Conservation (phyloP, 2,888 invertebrate genomes). For the Plebejus argus region DNA sequence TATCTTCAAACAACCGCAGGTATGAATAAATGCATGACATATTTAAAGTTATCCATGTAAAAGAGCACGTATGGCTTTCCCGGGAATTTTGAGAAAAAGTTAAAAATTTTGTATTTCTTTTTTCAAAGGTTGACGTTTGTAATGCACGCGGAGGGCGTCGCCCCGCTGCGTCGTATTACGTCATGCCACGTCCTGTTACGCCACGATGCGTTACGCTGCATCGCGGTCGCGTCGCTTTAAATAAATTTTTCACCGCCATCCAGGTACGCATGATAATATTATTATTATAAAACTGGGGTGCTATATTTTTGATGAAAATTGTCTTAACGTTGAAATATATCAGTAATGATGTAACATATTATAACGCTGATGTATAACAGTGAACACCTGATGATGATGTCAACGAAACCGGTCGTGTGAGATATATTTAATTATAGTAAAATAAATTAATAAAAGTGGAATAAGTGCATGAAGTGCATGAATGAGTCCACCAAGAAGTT, state of each 20-base stretch:
- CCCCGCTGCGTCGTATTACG: not conserved
- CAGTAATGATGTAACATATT: no score
- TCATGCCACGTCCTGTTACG: not conserved
- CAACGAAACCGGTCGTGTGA: no score
- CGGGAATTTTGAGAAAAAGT: slow-evolving; percentile 6
- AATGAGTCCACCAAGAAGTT: no score
- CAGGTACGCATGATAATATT: no score
- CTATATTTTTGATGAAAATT: no score
- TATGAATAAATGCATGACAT: slow-evolving; percentile 5
- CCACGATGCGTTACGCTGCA: not conserved
- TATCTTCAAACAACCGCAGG: slow-evolving; percentile 1
- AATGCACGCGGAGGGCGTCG: not conserved
- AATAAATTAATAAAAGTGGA: no score
- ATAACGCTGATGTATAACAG: no score
- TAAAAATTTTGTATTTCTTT: not conserved
- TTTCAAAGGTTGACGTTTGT: slow-evolving; percentile 15
- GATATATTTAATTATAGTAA: no score
- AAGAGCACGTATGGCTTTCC: not conserved
- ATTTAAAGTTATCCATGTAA: slow-evolving; percentile 11
- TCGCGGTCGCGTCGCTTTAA: not conserved
- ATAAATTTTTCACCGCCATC: not conserved
- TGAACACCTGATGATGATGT: no score
- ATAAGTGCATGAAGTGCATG: no score
- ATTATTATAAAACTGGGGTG: not conserved
- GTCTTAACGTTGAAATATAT: no score